These are phyloP conservation scores for Steinernema hermaphroditum DNA, from an alignment of 2,888 invertebrate species.

Conservation along the genomic window DNA sequence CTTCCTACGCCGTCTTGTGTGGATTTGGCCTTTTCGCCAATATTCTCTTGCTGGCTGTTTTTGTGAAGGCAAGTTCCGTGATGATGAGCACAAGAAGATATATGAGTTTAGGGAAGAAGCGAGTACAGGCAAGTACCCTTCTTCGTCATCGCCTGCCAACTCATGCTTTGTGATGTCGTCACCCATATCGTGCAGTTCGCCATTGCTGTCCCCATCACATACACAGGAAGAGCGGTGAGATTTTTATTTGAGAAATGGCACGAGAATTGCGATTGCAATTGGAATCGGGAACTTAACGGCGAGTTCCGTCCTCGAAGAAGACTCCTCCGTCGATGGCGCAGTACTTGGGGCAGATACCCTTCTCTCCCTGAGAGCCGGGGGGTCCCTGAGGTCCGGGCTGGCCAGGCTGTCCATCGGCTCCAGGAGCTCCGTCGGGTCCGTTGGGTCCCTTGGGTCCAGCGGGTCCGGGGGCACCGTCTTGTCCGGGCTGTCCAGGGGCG, in stretches of 20 bases:
- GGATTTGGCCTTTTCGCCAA: not conserved
- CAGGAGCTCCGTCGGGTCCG: conserved; percentile 30
- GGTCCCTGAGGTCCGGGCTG: conserved; percentile 55
- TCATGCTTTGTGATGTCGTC: conserved; percentile 36
- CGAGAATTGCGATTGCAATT: not conserved
- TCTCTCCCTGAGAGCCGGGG: conserved; percentile 51
- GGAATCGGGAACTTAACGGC: conserved; percentile 41
- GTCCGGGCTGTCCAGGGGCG: conserved; percentile 39
- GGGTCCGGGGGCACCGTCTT: conserved; percentile 26
- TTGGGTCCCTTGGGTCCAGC: conserved; percentile 27
- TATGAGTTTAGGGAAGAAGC: conserved; percentile 36
- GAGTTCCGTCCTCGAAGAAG: conserved; percentile 44
- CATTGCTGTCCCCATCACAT: conserved; percentile 40
- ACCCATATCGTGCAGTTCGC: conserved; percentile 36
- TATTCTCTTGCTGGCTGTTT: not conserved
- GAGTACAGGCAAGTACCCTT: conserved; percentile 35
- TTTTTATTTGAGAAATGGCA: conserved; percentile 2
- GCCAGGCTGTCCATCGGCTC: conserved; percentile 26
- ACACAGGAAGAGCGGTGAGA: conserved; percentile 36
- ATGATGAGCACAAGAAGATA: not conserved
- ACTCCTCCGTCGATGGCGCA: conserved; percentile 40
- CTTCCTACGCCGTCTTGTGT: not conserved
- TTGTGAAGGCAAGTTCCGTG: not conserved
- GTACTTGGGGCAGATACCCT: conserved; percentile 58
- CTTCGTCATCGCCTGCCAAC: conserved; percentile 39